Base-by-base conservation (phyloP, 2,113 vertebrate genomes). In the Lanius ludovicianus region DNA sequence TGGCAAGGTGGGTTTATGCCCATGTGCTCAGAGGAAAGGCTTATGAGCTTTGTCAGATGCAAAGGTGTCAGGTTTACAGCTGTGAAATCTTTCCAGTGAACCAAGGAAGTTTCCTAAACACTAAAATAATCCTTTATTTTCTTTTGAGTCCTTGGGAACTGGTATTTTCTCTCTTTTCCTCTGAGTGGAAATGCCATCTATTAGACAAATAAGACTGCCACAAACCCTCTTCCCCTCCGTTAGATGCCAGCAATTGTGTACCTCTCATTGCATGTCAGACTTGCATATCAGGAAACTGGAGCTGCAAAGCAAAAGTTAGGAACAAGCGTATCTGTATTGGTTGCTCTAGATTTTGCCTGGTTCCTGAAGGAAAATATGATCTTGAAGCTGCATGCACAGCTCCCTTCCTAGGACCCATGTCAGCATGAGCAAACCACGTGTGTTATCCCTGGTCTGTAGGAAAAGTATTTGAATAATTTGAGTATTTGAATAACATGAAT, bases 191-290 rank as follows among this genome's bases (percentile, higher is more conserved):
- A 55, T 74, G 69, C 27, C 12, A 33, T 78, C 11, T n/a, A 9
- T 80, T 47, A 55, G n/a, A 62, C n/a, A 82, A 79, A 44, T 44
- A 41, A 62, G 57, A 37, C 35, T 81, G 28, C 56, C 1, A 6
- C 50, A 80, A 80, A 41, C 15, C 13, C 24, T 25, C 28, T 55
- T 85, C 60, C 15, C 6, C 35, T 92, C 65, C 24, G 4, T 68
- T 49, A 64, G 21, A 15, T 37, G 44, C 69, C 37, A 49, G 41
- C 8, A 47, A n/a, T 44, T 64, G 20, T 8, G 1, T 68, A 74
- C 37, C 27, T 68, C 60, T 68, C 0, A 0, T 53, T 0, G 0
- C 23, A 4, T 23, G 25, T 56, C 59, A 35, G 25, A 65, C 20
- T 28, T 24, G 22, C 1, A 2, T 46, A 10, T 57, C 1, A 3